Conservation (phyloP, 2,113 vertebrate genomes). For the Pipra filicauda region DNA sequence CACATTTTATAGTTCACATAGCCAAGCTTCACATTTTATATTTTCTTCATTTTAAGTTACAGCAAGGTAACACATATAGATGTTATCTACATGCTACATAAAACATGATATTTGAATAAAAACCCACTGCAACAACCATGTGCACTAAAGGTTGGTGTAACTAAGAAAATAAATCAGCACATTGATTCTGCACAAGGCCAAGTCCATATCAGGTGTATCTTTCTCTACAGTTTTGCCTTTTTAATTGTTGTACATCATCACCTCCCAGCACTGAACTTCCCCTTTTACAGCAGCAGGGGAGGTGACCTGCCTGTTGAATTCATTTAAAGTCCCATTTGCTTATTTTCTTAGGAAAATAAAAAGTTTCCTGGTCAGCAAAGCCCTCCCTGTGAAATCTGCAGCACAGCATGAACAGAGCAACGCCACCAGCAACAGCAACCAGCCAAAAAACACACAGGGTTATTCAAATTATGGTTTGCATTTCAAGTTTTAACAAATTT, state of each 20-base stretch:
- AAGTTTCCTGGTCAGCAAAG: background rate
- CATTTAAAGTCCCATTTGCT: background rate
- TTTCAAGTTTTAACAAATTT: background rate
- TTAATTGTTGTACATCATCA: background rate
- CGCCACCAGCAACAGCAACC: background rate
- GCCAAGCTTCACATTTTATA: background rate
- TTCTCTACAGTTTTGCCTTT: background rate
- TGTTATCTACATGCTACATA: background rate
- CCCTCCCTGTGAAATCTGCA: background rate
- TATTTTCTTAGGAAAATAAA: background rate
- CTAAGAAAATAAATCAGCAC: background rate
- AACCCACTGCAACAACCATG: background rate
- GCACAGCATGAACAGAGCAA: background rate
- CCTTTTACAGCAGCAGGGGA: background rate
- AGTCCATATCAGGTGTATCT: background rate
- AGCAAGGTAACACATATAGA: background rate
- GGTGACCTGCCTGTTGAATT: background rate
- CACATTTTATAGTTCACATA: background rate
- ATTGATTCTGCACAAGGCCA: background rate
- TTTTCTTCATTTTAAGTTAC: background rate
- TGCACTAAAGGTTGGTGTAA: background rate
- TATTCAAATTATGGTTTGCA: background rate
- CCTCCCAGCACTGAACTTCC: background rate
- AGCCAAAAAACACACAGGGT: fast-evolving
- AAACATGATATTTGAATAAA: background rate